These are phyloP conservation scores for Gymnosoma rotundatum DNA, from an alignment of 2,888 invertebrate genomes.

Conservation along the genomic window DNA sequence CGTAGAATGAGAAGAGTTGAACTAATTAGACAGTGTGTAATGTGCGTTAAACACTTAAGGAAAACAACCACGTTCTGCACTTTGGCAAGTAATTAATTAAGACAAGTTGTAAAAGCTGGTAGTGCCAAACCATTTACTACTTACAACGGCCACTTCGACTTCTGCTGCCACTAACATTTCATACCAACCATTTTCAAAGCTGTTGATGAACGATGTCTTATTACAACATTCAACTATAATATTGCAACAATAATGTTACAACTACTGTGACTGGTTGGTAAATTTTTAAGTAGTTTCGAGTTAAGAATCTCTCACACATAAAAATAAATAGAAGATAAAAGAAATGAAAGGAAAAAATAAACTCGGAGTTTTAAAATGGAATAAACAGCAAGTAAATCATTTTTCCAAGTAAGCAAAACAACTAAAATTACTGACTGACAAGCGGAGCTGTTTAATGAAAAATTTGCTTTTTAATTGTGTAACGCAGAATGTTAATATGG, in stretches of 20 bases:
- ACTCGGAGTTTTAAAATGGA: slow-evolving; percentile 12
- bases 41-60: slow-evolving; percentile 74
- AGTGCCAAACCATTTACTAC: slow-evolving; percentile 53
- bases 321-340: not conserved
- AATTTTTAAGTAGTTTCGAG: slow-evolving; percentile 45
- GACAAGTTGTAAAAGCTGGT: slow-evolving; percentile 70
- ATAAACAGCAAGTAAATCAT: slow-evolving; percentile 29
- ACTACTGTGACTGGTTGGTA: slow-evolving; percentile 19
- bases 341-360: not conserved
- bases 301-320: not conserved
- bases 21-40: slow-evolving; percentile 73
- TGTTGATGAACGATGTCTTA: slow-evolving; percentile 51
- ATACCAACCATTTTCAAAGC: slow-evolving; percentile 4
- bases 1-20: slow-evolving; percentile 60
- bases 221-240: slow-evolving; percentile 32
- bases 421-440: not conserved
- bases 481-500: not conserved
- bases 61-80: slow-evolving; percentile 73
- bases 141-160: slow-evolving; percentile 16
- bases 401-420: slow-evolving; percentile 21
- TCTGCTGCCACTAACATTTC: not conserved
- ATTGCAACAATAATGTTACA: slow-evolving; percentile 24
- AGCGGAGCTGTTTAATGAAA: not conserved
- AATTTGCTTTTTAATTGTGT: not conserved
- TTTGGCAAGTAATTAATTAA: slow-evolving; percentile 75